phyloP scores from a whole-genome alignment of 2,797 vertebrate species.

The Ispidina lecontei region DNA sequence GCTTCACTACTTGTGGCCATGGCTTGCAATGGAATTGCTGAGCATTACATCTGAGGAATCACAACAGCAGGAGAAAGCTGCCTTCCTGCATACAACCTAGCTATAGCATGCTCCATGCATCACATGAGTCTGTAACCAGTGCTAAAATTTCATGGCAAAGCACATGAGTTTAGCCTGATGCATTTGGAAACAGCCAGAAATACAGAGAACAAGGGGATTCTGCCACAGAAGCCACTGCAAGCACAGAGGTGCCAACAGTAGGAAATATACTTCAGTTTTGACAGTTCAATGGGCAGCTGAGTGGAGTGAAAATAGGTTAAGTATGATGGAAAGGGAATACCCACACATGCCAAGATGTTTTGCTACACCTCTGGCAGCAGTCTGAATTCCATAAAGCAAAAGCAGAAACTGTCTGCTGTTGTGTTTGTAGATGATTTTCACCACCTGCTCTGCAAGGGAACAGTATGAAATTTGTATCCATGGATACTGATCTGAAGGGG shows the following conservation, averaged over 20 bases:
- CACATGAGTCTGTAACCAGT: fast-evolving
- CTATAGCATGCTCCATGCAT: not conserved
- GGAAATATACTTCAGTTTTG: not conserved
- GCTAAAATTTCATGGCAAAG: not conserved
- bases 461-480: not conserved
- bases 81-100: not conserved
- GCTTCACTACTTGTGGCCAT: not conserved
- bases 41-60: not conserved
- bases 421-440: not conserved
- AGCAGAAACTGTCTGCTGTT: not conserved
- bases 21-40: not conserved
- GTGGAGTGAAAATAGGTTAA: not conserved
- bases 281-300: not conserved
- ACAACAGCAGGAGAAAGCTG: not conserved
- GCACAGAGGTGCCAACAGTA: not conserved
- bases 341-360: not conserved
- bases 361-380: not conserved
- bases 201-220: not conserved
- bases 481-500: not conserved
- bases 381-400: not conserved
- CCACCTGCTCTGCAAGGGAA: not conserved
- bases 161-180: not conserved
- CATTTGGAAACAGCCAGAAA: not conserved
- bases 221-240: not conserved
- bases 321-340: not conserved